Base-by-base conservation (phyloP, 2,797 vertebrate genomes). In the Rhodeus uyekii region DNA sequence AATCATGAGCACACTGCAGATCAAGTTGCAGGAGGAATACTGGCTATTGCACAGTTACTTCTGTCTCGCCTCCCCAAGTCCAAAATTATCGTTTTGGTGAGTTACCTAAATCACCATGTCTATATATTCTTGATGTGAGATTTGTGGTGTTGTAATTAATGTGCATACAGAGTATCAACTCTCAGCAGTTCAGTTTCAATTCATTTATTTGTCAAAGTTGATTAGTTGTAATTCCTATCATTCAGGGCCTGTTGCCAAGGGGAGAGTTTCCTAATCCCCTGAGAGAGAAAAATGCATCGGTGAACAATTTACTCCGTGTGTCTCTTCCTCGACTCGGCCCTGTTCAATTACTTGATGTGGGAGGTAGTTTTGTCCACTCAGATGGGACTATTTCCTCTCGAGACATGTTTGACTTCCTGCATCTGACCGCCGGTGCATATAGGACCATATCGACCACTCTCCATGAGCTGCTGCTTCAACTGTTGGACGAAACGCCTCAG, bases 391-490 rank as follows among this genome's bases (percentile, higher is more conserved):
- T 99, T 93, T 95, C 95, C 76, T 93, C 92, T 85, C 95, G 96
- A 84, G 97, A 98, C 93, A 98, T 99, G 98, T 99, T 99, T 69
- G 97, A 99, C 91, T 99, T 97, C 93, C 96, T 99, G 89, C 97
- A 99, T 94, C 96, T 98, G 90, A 98, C 97, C 0, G 91, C 96
- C 18, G 85, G 94, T 8, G 98, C 96, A 64, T 99, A 99, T 76
- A 92, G 96, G 64, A 92, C 92, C 84, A 86, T 99, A 63, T 95
- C 96, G 88, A 96, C 97, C 81, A 95, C 97, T 81, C 96, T 99
- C 90, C 96, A 96, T 4, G 97, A 99, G 94, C 96, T 99, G 91
- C 96, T 99, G 91, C 96, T 98, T 89, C 97, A 99, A 91, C 95
- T 99, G 78, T 92, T 99, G 93, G 97, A 99, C 88, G 98, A 98